A percentile compares a stretch with the other conserved stretches of the same genome.
Conservation (phyloP, 2,113 vertebrate species). For the Rhipidura dahli region DNA sequence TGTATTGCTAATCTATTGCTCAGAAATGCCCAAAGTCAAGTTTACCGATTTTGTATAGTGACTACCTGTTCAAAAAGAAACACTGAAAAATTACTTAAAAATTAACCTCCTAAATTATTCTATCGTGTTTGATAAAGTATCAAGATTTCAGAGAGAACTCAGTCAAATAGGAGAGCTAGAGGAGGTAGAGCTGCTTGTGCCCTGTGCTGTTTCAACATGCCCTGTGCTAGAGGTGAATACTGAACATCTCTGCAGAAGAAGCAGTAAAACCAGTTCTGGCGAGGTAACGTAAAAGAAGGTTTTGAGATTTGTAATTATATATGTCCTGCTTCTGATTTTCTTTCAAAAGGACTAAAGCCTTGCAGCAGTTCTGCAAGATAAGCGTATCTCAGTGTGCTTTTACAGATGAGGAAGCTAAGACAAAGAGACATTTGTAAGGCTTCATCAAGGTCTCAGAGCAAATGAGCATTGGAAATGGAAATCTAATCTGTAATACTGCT, state of each 20-base stretch:
- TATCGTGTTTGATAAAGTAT: neutral
- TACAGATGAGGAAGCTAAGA: neutral
- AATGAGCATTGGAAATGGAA: neutral
- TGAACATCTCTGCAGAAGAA: neutral
- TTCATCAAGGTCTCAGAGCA: neutral
- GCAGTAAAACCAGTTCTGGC: slow-evolving; percentile 16
- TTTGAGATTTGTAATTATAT: neutral
- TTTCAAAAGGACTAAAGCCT: neutral
- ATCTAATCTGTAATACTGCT: neutral
- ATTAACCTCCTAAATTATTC: neutral
- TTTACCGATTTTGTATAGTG: neutral
- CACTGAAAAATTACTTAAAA: neutral
- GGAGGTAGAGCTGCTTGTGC: neutral
- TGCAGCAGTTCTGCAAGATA: neutral
- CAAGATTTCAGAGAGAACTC: neutral
- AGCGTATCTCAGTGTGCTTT: neutral
- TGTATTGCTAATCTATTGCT: neutral
- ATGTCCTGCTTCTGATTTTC: neutral
- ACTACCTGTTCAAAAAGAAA: neutral
- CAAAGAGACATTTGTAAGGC: neutral
- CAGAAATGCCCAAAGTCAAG: neutral
- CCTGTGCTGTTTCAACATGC: neutral
- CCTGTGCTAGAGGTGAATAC: neutral
- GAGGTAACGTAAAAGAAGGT: neutral
- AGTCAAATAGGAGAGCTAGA: neutral